Percentiles rank a stretch among this genome's conserved stretches.
phyloP scores from a whole-genome alignment of 1,140 invertebrate species.

The Stegodyphus mimosarum region DNA sequence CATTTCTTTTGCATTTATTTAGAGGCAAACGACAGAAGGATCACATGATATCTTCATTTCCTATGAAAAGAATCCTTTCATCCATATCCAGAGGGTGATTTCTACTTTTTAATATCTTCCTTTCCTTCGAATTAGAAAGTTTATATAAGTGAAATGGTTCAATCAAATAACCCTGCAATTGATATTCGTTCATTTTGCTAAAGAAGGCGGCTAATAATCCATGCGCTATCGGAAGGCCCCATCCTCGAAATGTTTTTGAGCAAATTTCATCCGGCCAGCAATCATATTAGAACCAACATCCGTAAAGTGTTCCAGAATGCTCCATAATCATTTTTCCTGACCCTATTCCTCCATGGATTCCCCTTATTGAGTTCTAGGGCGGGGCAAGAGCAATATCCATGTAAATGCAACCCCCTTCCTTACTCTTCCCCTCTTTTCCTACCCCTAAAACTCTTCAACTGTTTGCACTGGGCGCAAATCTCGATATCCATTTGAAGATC shows the following conservation, averaged over 20 bases:
- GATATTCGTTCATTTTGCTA: background rate
- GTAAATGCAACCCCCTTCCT: constrained; percentile 35
- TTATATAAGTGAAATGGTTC: background rate
- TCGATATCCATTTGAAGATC: constrained; percentile 51
- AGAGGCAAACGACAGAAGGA: no score
- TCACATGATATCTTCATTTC: no score
- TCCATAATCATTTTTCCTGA: constrained; percentile 30
- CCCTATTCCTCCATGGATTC: background rate
- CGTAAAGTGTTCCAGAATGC: background rate
- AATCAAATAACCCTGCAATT: background rate
- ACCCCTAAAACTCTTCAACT: constrained; percentile 33
- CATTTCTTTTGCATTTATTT: no score
- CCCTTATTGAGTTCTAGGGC: background rate
- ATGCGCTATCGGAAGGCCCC: background rate
- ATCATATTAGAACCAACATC: constrained; percentile 40
- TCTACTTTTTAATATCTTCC: background rate
- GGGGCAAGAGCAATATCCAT: constrained; percentile 36
- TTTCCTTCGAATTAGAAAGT: background rate
- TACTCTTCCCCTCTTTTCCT: background rate
- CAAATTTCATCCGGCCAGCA: constrained; percentile 7
- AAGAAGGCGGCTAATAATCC: background rate
- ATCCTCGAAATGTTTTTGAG: background rate
- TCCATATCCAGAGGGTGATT: no score
- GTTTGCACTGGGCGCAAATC: constrained; percentile 46
- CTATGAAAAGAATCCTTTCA: no score